These are phyloP conservation scores for Formica selysi DNA, from an alignment of 1,140 invertebrate species.

Conservation along the genomic window DNA sequence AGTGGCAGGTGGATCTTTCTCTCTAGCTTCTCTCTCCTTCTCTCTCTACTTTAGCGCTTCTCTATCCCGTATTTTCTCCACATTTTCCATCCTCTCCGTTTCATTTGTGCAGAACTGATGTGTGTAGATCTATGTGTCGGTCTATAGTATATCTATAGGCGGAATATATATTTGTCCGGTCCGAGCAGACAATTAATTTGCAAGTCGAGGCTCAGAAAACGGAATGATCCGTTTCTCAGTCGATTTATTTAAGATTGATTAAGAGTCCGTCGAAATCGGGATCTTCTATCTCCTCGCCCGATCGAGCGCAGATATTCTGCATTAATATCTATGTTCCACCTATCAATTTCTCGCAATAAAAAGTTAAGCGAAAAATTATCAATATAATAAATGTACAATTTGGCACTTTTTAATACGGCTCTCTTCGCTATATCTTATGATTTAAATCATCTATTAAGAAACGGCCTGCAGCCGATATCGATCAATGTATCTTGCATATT, in stretches of 20 bases:
- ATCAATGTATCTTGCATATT: slow-evolving; percentile 23
- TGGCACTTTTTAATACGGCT: slow-evolving; percentile 22
- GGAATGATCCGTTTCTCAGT: slow-evolving; percentile 59
- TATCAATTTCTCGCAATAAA: slow-evolving; percentile 1
- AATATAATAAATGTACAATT: slow-evolving; percentile 31
- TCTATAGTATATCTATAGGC: slow-evolving; percentile 7
- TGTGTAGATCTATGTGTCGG: background rate
- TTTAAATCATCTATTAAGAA: slow-evolving; percentile 31
- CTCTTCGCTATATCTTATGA: background rate
- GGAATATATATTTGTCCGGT: slow-evolving; percentile 14
- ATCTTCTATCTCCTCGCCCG: background rate
- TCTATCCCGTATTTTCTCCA: background rate
- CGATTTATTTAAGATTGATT: slow-evolving; percentile 77
- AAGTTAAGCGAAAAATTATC: slow-evolving; percentile 19
- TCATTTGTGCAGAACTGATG: background rate
- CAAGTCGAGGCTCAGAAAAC: slow-evolving; percentile 52
- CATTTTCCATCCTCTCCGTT: slow-evolving; percentile 2
- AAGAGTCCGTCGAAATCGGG: slow-evolving; percentile 66
- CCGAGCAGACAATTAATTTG: slow-evolving; percentile 78
- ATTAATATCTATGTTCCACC: background rate
- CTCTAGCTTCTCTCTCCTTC: background rate
- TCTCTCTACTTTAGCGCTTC: background rate
- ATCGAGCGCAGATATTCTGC: slow-evolving; percentile 29
- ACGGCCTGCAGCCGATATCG: slow-evolving; percentile 15
- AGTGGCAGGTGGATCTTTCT: slow-evolving; percentile 63